A percentile compares a stretch with the other conserved stretches of the same genome.
Conservation (phyloP, 2,113 vertebrate genomes). For the Nestor notabilis region DNA sequence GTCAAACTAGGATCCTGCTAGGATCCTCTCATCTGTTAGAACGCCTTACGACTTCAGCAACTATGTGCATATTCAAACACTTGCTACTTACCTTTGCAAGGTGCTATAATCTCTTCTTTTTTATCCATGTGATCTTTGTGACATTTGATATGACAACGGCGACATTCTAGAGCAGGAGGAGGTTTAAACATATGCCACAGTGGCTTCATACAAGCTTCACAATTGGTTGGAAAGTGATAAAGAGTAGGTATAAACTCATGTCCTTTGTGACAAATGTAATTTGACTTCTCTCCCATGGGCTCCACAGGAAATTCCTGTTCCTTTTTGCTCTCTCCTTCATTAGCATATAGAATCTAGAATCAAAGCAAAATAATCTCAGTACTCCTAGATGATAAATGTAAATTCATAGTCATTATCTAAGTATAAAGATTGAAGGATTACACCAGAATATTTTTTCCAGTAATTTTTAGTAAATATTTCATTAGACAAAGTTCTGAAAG, state of each 20-base stretch:
- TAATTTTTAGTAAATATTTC: background rate
- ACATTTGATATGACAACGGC: slow-evolving; percentile 98
- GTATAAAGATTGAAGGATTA: background rate
- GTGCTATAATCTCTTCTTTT: slow-evolving; percentile 95
- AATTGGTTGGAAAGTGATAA: slow-evolving; percentile 98
- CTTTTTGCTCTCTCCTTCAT: slow-evolving; percentile 98
- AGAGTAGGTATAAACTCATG: slow-evolving; percentile 98
- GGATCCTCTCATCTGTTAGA: background rate
- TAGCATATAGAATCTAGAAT: slow-evolving; percentile 93
- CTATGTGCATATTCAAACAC: background rate
- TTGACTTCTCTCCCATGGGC: slow-evolving; percentile 93
- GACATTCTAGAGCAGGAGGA: slow-evolving; percentile 95
- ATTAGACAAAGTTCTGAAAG: background rate
- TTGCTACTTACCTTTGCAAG: slow-evolving; percentile 87
- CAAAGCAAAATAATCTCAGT: background rate
- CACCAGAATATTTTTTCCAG: background rate
- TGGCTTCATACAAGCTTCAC: slow-evolving; percentile 98
- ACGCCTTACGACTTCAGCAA: background rate
- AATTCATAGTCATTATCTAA: background rate
- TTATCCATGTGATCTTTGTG: slow-evolving; percentile 99
- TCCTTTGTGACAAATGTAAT: slow-evolving; percentile 98
- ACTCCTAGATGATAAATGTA: background rate
- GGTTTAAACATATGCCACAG: slow-evolving; percentile 99
- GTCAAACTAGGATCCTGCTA: background rate
- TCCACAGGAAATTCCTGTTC: slow-evolving; percentile 90